Conservation (phyloP, 2,888 invertebrate genomes). For the Macrophya alboannulata region DNA sequence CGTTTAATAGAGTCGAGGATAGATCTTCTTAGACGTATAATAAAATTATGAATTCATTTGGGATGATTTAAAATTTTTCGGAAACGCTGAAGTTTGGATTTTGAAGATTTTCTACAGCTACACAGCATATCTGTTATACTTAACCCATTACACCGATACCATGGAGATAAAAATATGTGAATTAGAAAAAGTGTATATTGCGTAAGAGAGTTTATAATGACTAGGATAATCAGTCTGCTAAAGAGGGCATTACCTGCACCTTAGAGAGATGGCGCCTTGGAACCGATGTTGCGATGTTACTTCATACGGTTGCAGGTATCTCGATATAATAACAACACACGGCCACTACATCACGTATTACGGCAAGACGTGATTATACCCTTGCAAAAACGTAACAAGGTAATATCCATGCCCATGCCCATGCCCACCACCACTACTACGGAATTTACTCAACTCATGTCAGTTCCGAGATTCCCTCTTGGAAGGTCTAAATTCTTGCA, state of each 20-base stretch:
- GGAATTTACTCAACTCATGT: slow-evolving; percentile 4
- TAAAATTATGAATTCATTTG: too few species aligned
- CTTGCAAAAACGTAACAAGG: slow-evolving; percentile 75
- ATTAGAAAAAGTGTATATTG: slow-evolving; percentile 25
- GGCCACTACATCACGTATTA: slow-evolving; percentile 65
- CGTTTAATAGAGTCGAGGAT: not conserved
- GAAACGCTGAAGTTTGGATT: too few species aligned
- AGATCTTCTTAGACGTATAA: not conserved
- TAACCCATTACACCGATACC: not conserved
- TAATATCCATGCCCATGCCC: slow-evolving; percentile 67
- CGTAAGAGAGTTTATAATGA: slow-evolving; percentile 56
- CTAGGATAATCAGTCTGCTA: slow-evolving; percentile 56
- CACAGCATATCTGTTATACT: too few species aligned
- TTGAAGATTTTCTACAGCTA: slow-evolving; percentile 3
- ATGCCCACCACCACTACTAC: not conserved
- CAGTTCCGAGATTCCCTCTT: slow-evolving; percentile 6
- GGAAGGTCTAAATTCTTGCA: not conserved
- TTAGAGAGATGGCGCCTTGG: slow-evolving; percentile 56
- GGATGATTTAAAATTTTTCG: too few species aligned
- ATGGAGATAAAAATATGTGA: not conserved
- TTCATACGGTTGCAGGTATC: slow-evolving; percentile 61
- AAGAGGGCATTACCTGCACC: slow-evolving; percentile 57
- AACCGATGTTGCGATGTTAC: slow-evolving; percentile 54
- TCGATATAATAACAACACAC: slow-evolving; percentile 72
- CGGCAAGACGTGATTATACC: slow-evolving; percentile 73